Evolutionary conservation across 2,888 invertebrate species (phyloP).

Genomic region (Drosophila paramelanica): DNA sequence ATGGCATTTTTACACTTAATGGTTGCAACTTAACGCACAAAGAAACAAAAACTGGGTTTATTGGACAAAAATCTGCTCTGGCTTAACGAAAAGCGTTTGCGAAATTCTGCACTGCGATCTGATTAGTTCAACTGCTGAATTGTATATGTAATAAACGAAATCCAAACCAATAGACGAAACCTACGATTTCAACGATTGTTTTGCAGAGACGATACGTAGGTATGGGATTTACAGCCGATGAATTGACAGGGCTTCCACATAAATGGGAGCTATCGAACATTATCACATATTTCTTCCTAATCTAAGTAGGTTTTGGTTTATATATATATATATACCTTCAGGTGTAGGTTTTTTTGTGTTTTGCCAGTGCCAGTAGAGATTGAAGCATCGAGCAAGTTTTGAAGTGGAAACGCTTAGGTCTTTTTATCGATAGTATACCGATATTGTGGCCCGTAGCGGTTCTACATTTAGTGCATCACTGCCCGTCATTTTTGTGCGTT

Average conservation of each 20-base stretch:
- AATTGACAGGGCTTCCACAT: neutral
- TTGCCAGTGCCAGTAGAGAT: neutral
- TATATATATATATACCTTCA: neutral
- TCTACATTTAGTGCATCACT: constrained; percentile 22
- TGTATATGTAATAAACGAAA: constrained; percentile 20
- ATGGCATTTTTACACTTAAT: constrained; percentile 84
- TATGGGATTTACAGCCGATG: neutral
- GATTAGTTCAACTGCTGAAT: constrained; percentile 54
- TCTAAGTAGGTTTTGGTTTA: neutral
- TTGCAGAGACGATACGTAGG: neutral
- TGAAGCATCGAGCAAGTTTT: neutral
- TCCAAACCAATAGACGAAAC: constrained; percentile 28
- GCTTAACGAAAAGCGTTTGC: constrained; percentile 32
- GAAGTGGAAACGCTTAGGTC: neutral
- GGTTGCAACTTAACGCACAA: constrained; percentile 81
- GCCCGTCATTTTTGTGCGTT: constrained; percentile 53
- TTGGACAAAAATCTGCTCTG: constrained; percentile 39
- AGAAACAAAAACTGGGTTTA: constrained; percentile 60
- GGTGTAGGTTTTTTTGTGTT: neutral
- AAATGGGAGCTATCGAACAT: neutral
- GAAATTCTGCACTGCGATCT: constrained; percentile 50
- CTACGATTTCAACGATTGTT: constrained; percentile 7
- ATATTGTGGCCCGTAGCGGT: constrained; percentile 17
- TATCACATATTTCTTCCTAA: neutral
- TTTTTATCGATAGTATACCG: constrained; percentile 23